These are phyloP conservation scores for Stylophora pistillata DNA, from an alignment of 64 coral and sea anemone species.

Conservation along the genomic window DNA sequence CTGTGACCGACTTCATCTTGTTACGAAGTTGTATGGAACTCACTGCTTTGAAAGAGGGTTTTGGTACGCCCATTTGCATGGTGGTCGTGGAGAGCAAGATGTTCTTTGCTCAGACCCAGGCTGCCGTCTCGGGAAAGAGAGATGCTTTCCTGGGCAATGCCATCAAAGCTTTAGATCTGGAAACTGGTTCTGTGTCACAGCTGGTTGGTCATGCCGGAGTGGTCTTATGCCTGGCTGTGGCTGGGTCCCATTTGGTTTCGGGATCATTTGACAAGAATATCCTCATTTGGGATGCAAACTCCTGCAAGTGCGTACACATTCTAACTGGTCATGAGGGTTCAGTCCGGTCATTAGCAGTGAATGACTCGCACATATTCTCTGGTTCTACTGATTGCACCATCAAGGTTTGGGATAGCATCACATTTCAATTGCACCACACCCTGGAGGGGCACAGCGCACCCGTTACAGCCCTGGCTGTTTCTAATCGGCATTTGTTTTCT, in stretches of 20 bases:
- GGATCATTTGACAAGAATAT: conserved; percentile 93
- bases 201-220: conserved; percentile 82
- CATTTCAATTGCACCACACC: conserved; percentile 60
- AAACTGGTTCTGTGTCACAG: conserved; percentile 38
- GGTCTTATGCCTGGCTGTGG: conserved; percentile 48
- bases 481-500: conserved; percentile 85
- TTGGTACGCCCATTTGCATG: conserved; percentile 73
- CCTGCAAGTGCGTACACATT: conserved; percentile 66
- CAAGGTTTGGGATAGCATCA: conserved; percentile 75
- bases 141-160: conserved; percentile 51
- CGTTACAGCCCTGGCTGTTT: conserved; percentile 67
- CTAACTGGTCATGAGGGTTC: conserved; percentile 85
- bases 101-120: conserved; percentile 65
- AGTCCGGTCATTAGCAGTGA: conserved; percentile 62
- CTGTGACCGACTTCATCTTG: conserved; percentile 63
- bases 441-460: conserved; percentile 60
- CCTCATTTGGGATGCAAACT: conserved; percentile 77
- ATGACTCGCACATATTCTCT: conserved; percentile 72
- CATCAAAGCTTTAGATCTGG: conserved; percentile 77
- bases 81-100: conserved; percentile 55
- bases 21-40: conserved; percentile 54
- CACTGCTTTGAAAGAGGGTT: conserved; percentile 17
- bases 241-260: conserved; percentile 50
- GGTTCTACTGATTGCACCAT: conserved; percentile 73
- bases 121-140: not conserved